These are phyloP conservation scores for Lissonota sp. DNA, from an alignment of 2,888 invertebrate genomes.

Conservation along the genomic window DNA sequence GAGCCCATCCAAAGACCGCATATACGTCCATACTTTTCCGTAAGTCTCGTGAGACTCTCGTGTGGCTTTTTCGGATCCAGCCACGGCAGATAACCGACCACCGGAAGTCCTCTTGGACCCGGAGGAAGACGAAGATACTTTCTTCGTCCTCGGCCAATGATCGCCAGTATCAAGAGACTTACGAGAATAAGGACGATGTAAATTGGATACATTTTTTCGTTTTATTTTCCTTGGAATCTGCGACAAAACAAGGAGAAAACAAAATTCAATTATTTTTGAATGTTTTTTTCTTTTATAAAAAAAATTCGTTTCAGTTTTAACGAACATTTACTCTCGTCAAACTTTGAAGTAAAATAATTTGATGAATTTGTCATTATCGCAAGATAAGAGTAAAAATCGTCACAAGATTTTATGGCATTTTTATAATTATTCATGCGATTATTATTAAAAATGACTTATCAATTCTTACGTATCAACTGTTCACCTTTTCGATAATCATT, in stretches of 20 bases:
- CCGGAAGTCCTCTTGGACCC: slow-evolving; percentile 91
- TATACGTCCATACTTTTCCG: slow-evolving; percentile 89
- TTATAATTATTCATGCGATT: no score
- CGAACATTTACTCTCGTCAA: background rate
- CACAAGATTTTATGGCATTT: no score
- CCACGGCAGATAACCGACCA: slow-evolving; percentile 92
- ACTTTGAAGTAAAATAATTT: no score
- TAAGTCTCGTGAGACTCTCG: slow-evolving; percentile 88
- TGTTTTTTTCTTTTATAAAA: background rate
- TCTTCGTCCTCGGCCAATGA: slow-evolving; percentile 69
- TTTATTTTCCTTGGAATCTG: slow-evolving; percentile 10
- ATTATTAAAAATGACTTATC: no score
- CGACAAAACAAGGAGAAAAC: slow-evolving; percentile 1
- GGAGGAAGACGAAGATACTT: slow-evolving; percentile 87
- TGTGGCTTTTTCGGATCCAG: slow-evolving; percentile 90
- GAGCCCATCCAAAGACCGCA: slow-evolving; percentile 91
- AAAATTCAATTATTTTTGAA: slow-evolving; percentile 1
- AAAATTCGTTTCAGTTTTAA: background rate
- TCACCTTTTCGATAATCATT: no score
- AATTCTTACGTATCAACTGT: no score
- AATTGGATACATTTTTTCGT: slow-evolving; percentile 17
- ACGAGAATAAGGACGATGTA: slow-evolving; percentile 25
- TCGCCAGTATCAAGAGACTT: slow-evolving; percentile 32
- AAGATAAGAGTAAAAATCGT: no score
- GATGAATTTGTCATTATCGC: no score